Conservation (phyloP, 1,140 invertebrate genomes). For the Formica exsecta region DNA sequence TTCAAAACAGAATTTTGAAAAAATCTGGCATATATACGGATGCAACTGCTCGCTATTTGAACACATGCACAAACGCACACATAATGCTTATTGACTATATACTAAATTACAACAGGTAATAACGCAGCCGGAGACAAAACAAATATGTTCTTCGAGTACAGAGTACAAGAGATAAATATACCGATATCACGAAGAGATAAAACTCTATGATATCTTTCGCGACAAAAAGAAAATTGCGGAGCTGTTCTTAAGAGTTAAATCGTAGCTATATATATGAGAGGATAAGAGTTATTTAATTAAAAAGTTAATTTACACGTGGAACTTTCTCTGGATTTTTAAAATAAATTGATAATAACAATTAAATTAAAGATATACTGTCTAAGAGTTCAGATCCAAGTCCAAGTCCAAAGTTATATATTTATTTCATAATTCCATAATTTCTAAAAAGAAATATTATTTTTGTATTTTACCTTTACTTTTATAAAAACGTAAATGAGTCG, state of each 20-base stretch:
- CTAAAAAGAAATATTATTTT: background rate
- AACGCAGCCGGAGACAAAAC: conserved; percentile 68
- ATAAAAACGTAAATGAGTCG: background rate
- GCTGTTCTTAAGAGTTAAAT: conserved; percentile 26
- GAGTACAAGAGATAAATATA: conserved; percentile 63
- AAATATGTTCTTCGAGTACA: conserved; percentile 68
- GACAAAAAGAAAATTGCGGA: conserved; percentile 64
- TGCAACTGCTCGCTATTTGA: background rate
- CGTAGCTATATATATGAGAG: background rate
- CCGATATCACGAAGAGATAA: conserved; percentile 67
- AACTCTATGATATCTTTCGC: conserved; percentile 41
- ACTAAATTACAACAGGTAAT: conserved; percentile 34
- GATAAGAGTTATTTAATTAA: conserved; percentile 39
- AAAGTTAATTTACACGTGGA: conserved; percentile 10
- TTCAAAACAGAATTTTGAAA: conserved; percentile 10
- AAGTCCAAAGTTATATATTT: background rate
- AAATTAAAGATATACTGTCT: background rate
- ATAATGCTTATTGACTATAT: conserved; percentile 19
- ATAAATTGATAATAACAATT: background rate
- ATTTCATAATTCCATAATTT: background rate
- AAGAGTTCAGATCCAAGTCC: too few relatives aligned
- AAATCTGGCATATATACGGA: conserved; percentile 13
- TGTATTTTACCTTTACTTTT: background rate
- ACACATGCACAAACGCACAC: background rate
- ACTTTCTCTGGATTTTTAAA: background rate